Evolutionary conservation across 2,888 invertebrate genomes (phyloP).

Genomic region (Zaprionus lineosus): DNA sequence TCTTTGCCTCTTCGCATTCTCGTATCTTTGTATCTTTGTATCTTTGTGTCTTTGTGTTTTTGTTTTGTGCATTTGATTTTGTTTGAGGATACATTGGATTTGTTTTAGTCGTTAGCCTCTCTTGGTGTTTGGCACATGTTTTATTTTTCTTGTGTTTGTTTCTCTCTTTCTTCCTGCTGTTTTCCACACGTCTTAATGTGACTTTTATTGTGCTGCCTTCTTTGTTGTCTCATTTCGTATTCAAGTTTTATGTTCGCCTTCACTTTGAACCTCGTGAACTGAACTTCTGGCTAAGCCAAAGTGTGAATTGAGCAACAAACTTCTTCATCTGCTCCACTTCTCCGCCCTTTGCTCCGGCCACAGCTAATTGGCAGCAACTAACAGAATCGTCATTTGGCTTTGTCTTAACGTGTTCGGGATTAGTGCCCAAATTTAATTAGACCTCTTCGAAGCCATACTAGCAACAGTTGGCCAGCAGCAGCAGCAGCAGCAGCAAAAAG

Average conservation of each 20-base stretch:
- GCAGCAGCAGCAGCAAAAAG: conserved; percentile 1
- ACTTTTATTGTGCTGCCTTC: conserved; percentile 71
- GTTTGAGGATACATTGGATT: no score
- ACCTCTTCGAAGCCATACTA: conserved; percentile 20
- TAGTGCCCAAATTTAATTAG: conserved; percentile 41
- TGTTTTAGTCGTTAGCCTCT: conserved; percentile 14
- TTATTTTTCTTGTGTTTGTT: conserved; percentile 4
- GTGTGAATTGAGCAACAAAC: conserved; percentile 30
- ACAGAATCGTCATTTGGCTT: conserved; percentile 26
- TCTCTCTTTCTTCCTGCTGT: conserved; percentile 11
- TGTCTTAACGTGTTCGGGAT: conserved; percentile 18
- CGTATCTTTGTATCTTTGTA: no score
- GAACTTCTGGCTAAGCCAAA: conserved; percentile 37
- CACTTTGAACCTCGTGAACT: conserved; percentile 50
- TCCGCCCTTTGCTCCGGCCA: conserved; percentile 2
- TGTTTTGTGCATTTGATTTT: conserved; percentile 20
- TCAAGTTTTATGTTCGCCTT: conserved; percentile 64
- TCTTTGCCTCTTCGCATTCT: no score
- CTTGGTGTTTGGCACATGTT: conserved; percentile 22
- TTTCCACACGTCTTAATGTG: conserved; percentile 65
- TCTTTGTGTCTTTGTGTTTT: no score
- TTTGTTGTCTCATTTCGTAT: conserved; percentile 74
- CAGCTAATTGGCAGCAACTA: conserved; percentile 49
- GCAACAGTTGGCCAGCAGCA: conserved; percentile 31
- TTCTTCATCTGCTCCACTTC: conserved; percentile 9